phyloP scores from a whole-genome alignment of 2,797 vertebrate species.

The Synaphobranchus kaupii region DNA sequence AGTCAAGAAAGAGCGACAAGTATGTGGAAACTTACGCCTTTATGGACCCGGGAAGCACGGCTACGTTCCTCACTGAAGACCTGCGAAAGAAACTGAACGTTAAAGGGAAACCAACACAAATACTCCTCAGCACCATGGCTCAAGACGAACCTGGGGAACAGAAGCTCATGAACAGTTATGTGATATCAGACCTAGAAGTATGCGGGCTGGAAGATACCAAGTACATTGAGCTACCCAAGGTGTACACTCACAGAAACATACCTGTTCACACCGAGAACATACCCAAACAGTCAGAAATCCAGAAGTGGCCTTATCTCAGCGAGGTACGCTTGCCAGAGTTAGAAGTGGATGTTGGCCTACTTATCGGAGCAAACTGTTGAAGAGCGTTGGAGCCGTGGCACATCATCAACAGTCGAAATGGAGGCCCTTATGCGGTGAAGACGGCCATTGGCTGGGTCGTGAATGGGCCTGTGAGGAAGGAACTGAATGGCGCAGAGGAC shows the following conservation, averaged over 20 bases:
- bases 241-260: constrained; percentile 7
- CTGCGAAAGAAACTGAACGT: constrained; percentile 26
- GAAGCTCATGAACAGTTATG: constrained; percentile 14
- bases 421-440: background rate
- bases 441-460: constrained; percentile 7
- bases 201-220: constrained; percentile 24
- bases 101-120: constrained; percentile 22
- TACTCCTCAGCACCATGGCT: constrained; percentile 24
- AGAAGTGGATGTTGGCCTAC: background rate
- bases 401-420: constrained; percentile 2
- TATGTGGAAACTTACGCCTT: constrained; percentile 21
- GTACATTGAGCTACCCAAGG: constrained; percentile 13
- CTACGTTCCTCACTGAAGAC: constrained; percentile 32
- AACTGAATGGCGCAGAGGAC: background rate
- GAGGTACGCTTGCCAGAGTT: background rate
- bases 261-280: constrained; percentile 17
- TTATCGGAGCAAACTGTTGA: constrained; percentile 23
- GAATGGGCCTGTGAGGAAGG: background rate
- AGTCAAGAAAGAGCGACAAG: constrained; percentile 34
- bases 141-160: constrained; percentile 24
- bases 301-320: constrained; percentile 25
- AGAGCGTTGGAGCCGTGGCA: constrained; percentile 27
- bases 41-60: constrained; percentile 26
- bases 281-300: background rate
- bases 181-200: constrained; percentile 23